Evolutionary conservation across 2,113 vertebrate genomes (phyloP).

Genomic region (Eubucco bourcierii): DNA sequence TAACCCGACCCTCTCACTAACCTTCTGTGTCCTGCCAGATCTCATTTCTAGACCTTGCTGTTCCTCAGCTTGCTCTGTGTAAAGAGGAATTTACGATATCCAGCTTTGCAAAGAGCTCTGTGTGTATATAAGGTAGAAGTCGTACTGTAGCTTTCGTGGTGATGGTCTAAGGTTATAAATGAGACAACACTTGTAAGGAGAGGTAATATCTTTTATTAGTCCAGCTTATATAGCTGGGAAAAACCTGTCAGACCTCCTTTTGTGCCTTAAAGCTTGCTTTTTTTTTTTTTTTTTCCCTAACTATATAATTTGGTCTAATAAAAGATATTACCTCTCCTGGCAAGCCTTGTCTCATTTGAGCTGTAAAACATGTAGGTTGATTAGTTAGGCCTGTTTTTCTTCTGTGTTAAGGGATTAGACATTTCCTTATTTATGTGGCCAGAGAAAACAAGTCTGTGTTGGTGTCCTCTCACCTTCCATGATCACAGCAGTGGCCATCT

Average conservation of each 20-base stretch:
- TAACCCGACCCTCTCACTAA: conserved; percentile 3
- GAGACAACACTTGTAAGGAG: conserved; percentile 53
- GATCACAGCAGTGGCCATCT: background rate
- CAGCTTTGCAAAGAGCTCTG: conserved; percentile 20
- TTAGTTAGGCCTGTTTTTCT: background rate
- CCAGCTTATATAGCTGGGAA: background rate
- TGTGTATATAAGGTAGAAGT: conserved; percentile 39
- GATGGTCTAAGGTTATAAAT: conserved; percentile 61
- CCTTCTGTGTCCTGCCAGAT: background rate
- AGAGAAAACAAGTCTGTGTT: fast-evolving
- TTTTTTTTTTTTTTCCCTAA: conserved; percentile 42
- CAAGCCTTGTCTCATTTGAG: conserved; percentile 6
- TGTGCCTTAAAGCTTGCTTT: conserved; percentile 15
- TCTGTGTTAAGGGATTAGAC: background rate
- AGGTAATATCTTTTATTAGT: conserved; percentile 61
- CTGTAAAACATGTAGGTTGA: background rate
- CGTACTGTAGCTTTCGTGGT: background rate
- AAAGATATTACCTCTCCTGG: conserved; percentile 7
- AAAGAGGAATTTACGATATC: conserved; percentile 40
- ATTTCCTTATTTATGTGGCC: background rate
- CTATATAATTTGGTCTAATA: conserved; percentile 26
- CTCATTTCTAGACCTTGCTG: background rate
- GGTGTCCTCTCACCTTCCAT: background rate
- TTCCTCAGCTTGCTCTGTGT: conserved; percentile 20
- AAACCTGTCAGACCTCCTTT: background rate